Conservation (phyloP, 1,140 invertebrate genomes). For the Halictus rubicundus region DNA sequence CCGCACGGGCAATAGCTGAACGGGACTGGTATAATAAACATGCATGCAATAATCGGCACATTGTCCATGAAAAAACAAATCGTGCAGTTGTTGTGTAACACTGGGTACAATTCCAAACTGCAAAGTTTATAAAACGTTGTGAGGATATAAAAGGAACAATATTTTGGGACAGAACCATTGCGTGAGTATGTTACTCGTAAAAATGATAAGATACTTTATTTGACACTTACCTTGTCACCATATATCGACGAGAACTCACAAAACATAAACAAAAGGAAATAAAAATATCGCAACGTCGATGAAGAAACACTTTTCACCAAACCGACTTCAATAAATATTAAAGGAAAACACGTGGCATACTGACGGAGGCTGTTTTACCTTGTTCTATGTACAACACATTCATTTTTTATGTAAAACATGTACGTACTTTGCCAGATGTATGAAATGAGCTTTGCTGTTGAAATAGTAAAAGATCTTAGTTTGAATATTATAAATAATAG, state of each 20-base stretch:
- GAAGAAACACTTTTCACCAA: neutral
- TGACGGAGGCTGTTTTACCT: conserved; percentile 4
- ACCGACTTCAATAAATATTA: neutral
- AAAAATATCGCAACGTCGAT: neutral
- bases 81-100: too few species aligned
- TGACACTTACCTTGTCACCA: conserved; percentile 28
- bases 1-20: too few species aligned
- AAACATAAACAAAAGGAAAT: neutral
- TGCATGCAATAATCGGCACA: too few species aligned
- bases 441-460: neutral
- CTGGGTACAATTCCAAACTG: too few species aligned
- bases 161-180: neutral
- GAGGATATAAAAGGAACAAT: neutral
- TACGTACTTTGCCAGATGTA: conserved; percentile 14
- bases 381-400: neutral
- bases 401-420: neutral
- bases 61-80: too few species aligned
- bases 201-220: conserved; percentile 27
- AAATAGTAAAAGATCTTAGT: neutral
- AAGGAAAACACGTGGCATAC: neutral
- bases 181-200: neutral
- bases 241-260: neutral
- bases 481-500: too few species aligned
- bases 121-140: neutral
- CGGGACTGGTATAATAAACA: too few species aligned